Evolutionary conservation across 2,113 vertebrate genomes (phyloP), one percentile per base, ranked within the genome.

Genomic region (Nyctereutes procyonoides): DNA sequence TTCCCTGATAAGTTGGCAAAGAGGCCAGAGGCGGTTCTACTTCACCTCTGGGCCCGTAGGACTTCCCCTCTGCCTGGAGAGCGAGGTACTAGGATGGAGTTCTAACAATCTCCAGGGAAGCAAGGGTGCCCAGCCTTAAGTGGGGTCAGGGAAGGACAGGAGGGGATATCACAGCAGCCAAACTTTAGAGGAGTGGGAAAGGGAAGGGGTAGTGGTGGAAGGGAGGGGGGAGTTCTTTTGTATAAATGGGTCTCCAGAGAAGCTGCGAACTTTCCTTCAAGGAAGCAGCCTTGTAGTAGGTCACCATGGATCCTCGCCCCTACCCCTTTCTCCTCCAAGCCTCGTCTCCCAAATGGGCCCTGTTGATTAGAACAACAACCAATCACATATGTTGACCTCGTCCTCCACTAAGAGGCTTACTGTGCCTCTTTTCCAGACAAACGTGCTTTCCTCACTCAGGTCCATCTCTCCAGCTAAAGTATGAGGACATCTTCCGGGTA

Each of bases 241-340:
- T 97, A 91, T 96, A 97, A 98, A 97, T 84, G 91, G 79, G 97
- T 97, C 96, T 98, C 97, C 86, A 82, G 96, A 98, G 97, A 84
- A 95, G 86, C 93, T 63, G 93, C 28, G 91, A 76, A 20, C 96
- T 96, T 97, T 94, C 93, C 92, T 97, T 97, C 96, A 96, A 97
- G 96, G 97, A 98, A 98, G 74, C 89, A 89, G 96, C 63, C 79
- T 97, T 97, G 87, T 43, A 91, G 73, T 95, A 95, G 79, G 77
- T 96, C 94, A 91, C 97, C 93, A 88, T 92, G 91, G 32, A 43
- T 73, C 79, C 85, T 93, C 88, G 88, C 67, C 65, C 93, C 82
- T 65, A 90, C 53, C 55, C 81, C 65, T 65, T 93, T 97, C 67
- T 91, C 83, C 79, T 79, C 55, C 67, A 86, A 92, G 96, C 63